A percentile compares a stretch with the other conserved stretches of the same genome.
These are phyloP conservation scores for Corvus cornix DNA, from an alignment of 2,113 vertebrate species.

Conservation along the genomic window DNA sequence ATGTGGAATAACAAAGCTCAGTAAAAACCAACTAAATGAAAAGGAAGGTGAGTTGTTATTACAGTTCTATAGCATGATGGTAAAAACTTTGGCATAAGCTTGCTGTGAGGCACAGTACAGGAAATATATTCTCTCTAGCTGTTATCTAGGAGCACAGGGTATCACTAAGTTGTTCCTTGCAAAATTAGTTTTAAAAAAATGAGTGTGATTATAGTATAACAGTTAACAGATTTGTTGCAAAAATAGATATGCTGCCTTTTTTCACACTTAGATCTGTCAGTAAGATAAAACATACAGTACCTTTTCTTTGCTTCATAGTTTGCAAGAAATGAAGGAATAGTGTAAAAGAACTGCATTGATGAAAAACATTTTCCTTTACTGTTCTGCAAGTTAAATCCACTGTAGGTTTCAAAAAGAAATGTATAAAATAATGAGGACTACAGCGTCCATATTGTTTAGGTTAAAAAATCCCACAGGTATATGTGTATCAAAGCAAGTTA, in stretches of 20 bases:
- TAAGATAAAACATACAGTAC: background rate
- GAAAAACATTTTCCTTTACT: background rate
- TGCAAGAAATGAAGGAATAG: background rate
- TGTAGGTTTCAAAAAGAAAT: background rate
- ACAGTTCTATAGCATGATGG: background rate
- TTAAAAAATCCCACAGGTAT: background rate
- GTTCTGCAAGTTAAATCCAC: background rate
- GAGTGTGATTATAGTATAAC: background rate
- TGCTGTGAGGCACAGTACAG: background rate
- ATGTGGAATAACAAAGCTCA: background rate
- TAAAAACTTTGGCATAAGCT: background rate
- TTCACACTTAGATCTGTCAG: background rate
- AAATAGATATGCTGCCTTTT: background rate
- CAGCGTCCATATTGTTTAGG: background rate
- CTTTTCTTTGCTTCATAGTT: background rate
- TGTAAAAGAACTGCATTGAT: background rate
- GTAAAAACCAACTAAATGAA: background rate
- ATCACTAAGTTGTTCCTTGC: background rate
- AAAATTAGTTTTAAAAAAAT: background rate
- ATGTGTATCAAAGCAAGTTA: background rate
- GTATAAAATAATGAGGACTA: background rate
- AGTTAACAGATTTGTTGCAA: background rate
- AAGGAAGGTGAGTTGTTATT: constrained; percentile 4
- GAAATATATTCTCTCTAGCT: background rate
- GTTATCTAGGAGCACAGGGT: background rate